These are phyloP conservation scores for Listrodromus nycthemerus DNA, from an alignment of 2,888 invertebrate species.

Conservation along the genomic window DNA sequence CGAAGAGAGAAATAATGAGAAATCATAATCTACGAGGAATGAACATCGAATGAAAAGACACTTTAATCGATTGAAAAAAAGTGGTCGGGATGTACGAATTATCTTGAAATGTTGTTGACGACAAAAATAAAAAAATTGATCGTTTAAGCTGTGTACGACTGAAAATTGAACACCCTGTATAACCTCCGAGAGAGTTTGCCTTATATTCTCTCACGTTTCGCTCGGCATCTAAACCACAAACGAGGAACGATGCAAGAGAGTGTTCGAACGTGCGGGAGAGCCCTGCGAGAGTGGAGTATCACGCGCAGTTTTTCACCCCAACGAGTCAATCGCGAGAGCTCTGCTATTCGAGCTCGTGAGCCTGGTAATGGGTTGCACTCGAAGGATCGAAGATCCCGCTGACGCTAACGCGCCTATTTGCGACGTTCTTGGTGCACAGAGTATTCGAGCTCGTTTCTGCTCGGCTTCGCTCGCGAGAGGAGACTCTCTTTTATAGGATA, in stretches of 20 bases:
- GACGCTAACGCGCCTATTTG: slow-evolving; percentile 64
- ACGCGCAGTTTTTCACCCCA: slow-evolving; percentile 54
- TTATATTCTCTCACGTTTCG: slow-evolving; percentile 43
- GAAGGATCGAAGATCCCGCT: slow-evolving; percentile 41
- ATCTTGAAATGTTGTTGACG: not conserved
- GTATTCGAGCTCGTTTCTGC: slow-evolving; percentile 15
- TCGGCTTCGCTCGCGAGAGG: slow-evolving; percentile 12
- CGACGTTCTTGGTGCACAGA: slow-evolving; percentile 57
- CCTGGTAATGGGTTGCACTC: slow-evolving; percentile 50
- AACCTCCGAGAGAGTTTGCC: slow-evolving; percentile 13
- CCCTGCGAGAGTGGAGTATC: slow-evolving; percentile 35
- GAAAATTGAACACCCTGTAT: slow-evolving; percentile 38
- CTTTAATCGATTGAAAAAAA: not conserved
- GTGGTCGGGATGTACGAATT: not conserved
- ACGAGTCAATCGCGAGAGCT: slow-evolving; percentile 64
- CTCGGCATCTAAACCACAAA: slow-evolving; percentile 31
- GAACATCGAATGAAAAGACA: not conserved
- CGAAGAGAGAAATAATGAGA: not conserved
- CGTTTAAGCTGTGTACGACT: not conserved
- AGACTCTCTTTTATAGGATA: slow-evolving; percentile 50
- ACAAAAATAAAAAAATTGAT: not conserved
- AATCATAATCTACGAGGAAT: not conserved
- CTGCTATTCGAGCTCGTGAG: slow-evolving; percentile 40
- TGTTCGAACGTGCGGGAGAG: slow-evolving; percentile 34
- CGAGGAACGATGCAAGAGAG: slow-evolving; percentile 16